Conservation (phyloP, 2,888 invertebrate genomes). For the Leuctra nigra region DNA sequence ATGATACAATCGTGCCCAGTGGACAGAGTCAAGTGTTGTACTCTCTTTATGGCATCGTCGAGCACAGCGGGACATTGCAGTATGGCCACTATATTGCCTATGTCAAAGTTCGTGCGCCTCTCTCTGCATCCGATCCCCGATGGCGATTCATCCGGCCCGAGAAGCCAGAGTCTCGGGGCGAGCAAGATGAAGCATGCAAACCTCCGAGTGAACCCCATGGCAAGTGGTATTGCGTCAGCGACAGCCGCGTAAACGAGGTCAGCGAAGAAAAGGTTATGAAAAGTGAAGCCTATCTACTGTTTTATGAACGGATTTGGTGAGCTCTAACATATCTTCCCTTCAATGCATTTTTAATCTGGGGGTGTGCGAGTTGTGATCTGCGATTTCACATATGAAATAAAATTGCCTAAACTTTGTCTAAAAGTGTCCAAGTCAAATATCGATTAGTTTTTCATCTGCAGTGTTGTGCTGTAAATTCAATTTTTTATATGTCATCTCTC, state of each 20-base stretch:
- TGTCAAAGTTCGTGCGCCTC: constrained; percentile 59
- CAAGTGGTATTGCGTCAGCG: constrained; percentile 92
- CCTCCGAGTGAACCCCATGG: constrained; percentile 53
- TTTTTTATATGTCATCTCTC: no score
- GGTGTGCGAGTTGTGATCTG: no score
- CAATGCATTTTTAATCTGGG: no score
- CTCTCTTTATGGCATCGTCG: constrained; percentile 90
- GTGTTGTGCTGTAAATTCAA: no score
- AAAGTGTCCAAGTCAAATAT: no score
- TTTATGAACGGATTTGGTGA: constrained; percentile 82
- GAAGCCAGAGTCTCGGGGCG: background rate
- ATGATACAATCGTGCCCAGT: background rate
- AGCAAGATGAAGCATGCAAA: constrained; percentile 30
- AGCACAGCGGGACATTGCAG: constrained; percentile 86
- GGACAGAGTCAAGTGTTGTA: constrained; percentile 58
- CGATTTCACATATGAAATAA: no score
- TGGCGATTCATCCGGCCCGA: constrained; percentile 62
- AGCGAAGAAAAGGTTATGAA: constrained; percentile 71
- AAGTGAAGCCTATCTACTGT: constrained; percentile 90
- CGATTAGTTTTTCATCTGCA: no score
- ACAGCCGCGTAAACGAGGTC: constrained; percentile 77
- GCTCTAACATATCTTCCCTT: no score
- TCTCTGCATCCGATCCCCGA: constrained; percentile 55
- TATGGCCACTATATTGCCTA: constrained; percentile 93
- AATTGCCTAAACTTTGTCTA: no score